These are phyloP conservation scores for Microctonus aethiopoides DNA, from an alignment of 2,888 invertebrate genomes.

Conservation along the genomic window DNA sequence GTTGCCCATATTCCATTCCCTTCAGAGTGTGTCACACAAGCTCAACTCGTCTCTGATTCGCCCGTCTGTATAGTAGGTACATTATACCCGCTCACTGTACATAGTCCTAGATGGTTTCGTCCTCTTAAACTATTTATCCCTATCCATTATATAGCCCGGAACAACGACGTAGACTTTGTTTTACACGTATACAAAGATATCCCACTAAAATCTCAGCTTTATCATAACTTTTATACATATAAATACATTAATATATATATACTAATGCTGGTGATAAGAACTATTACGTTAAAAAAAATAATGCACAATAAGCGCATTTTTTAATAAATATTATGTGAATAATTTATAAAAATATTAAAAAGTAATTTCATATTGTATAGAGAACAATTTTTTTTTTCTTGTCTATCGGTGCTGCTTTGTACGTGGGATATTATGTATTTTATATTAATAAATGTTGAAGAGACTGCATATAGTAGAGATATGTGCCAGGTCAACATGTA, in stretches of 20 bases:
- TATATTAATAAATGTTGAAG: not conserved
- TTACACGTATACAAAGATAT: not conserved
- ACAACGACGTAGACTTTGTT: conserved; percentile 36
- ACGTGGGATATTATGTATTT: no score
- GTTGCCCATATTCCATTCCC: not conserved
- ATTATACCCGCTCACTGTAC: conserved; percentile 20
- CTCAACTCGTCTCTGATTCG: conserved; percentile 15
- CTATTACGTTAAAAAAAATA: not conserved
- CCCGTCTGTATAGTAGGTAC: conserved; percentile 18
- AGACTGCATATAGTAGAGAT: not conserved
- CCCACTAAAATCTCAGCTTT: not conserved
- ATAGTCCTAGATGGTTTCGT: conserved; percentile 38
- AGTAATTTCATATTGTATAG: not conserved
- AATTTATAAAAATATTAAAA: not conserved
- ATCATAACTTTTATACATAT: not conserved
- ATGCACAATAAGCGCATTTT: not conserved
- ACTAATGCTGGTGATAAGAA: not conserved
- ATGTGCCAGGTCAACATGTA: not conserved
- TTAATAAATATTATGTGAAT: not conserved
- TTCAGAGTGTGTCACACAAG: conserved; percentile 2
- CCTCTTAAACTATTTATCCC: conserved; percentile 49
- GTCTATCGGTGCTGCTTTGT: no score
- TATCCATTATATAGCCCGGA: conserved; percentile 50
- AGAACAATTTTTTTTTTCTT: not conserved
- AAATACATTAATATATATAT: not conserved